Conservation (phyloP, 2,888 invertebrate genomes). For the Heteromurus nitidus region DNA sequence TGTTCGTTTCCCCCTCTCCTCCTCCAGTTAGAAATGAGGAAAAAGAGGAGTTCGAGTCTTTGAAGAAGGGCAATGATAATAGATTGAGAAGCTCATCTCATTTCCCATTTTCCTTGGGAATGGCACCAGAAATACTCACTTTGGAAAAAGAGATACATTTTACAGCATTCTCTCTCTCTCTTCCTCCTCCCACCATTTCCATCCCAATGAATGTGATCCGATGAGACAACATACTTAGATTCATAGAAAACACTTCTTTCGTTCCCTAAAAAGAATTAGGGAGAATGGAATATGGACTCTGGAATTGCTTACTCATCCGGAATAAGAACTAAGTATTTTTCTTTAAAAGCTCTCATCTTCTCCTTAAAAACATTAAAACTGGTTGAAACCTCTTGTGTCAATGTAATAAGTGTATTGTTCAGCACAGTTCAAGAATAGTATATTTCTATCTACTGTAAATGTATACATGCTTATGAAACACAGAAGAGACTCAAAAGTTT, state of each 20-base stretch:
- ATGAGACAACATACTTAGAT: not conserved
- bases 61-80: not conserved
- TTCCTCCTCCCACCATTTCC: too few relatives aligned
- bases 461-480: too few relatives aligned
- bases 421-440: not conserved
- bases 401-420: too few relatives aligned
- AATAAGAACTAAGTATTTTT: constrained; percentile 58
- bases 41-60: not conserved
- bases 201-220: not conserved
- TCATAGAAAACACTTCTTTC: not conserved
- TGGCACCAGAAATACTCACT: not conserved
- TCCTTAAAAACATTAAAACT: too few relatives aligned
- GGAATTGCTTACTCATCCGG: constrained; percentile 66
- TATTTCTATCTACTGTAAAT: too few relatives aligned
- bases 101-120: constrained; percentile 32
- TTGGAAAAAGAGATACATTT: not conserved
- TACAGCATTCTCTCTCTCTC: too few relatives aligned
- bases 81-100: constrained; percentile 48
- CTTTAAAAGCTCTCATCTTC: too few relatives aligned
- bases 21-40: not conserved
- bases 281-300: not conserved
- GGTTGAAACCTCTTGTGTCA: too few relatives aligned
- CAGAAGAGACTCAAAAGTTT: too few relatives aligned
- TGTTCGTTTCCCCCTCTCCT: not conserved
- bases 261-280: not conserved